Evolutionary conservation across 2,113 vertebrate species (phyloP).

Genomic region (Tamias sibiricus): DNA sequence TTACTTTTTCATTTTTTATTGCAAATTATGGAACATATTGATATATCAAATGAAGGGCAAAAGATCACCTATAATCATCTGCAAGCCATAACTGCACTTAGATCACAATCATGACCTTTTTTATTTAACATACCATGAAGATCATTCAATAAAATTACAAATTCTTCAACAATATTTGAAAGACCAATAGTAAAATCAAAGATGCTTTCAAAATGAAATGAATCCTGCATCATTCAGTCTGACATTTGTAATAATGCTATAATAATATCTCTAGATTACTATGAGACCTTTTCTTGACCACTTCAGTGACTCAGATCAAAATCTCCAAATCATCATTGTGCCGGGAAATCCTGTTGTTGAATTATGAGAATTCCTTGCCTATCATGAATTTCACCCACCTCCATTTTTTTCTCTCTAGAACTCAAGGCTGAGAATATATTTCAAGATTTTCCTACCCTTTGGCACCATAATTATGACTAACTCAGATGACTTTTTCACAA

Average conservation of each 20-base stretch:
- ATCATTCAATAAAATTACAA: neutral
- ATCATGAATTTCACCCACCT: neutral
- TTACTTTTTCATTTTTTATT: neutral
- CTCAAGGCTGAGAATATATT: neutral
- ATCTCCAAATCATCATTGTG: neutral
- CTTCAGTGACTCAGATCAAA: neutral
- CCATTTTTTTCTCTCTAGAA: neutral
- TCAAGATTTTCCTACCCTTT: neutral
- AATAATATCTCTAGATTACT: neutral
- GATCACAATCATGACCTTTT: neutral
- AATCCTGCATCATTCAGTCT: neutral
- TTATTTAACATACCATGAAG: neutral
- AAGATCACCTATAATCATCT: neutral
- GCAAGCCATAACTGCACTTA: neutral
- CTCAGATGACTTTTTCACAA: neutral
- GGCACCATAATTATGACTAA: neutral
- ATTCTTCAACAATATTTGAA: neutral
- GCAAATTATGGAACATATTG: neutral
- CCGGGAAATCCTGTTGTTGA: neutral
- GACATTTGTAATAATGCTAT: neutral
- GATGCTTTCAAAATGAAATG: conserved; percentile 4
- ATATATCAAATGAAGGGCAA: neutral
- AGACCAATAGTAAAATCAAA: neutral
- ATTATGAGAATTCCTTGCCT: neutral
- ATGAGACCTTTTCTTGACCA: neutral